phyloP scores from a whole-genome alignment of 2,797 vertebrate species.

The Cynopterus sphinx region DNA sequence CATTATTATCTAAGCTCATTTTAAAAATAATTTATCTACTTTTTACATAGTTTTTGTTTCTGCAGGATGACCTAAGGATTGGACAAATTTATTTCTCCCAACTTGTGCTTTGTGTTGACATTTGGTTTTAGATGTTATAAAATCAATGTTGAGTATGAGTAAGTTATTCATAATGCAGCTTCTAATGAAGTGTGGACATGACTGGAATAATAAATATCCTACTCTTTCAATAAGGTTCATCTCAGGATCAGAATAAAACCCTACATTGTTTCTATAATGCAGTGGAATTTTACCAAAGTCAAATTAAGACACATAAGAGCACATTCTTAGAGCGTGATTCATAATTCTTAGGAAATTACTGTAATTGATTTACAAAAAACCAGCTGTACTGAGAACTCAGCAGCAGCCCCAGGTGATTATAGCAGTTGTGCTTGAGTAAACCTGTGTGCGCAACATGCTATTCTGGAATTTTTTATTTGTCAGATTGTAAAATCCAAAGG shows the following conservation, averaged over 20 bases:
- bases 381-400: conserved; percentile 71
- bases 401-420: conserved; percentile 45
- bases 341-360: conserved; percentile 73
- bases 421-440: conserved; percentile 47
- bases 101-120: neutral
- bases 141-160: conserved; percentile 57
- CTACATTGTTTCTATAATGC: conserved; percentile 55
- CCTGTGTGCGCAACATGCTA: neutral
- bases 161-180: conserved; percentile 71
- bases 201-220: conserved; percentile 73
- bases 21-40: neutral
- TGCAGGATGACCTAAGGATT: neutral
- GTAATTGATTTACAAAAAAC: conserved; percentile 80
- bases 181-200: conserved; percentile 67
- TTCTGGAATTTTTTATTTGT: conserved; percentile 71
- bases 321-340: conserved; percentile 50
- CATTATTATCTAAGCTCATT: neutral
- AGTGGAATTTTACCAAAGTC: conserved; percentile 62
- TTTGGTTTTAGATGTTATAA: conserved; percentile 58
- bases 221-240: conserved; percentile 64
- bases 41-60: conserved; percentile 38
- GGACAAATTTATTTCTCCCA: neutral
- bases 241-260: conserved; percentile 50
- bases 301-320: conserved; percentile 70
- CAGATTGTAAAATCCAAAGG: conserved; percentile 74